These are phyloP conservation scores for Pelodytes ibericus DNA, from an alignment of 2,797 vertebrate species.

Conservation along the genomic window DNA sequence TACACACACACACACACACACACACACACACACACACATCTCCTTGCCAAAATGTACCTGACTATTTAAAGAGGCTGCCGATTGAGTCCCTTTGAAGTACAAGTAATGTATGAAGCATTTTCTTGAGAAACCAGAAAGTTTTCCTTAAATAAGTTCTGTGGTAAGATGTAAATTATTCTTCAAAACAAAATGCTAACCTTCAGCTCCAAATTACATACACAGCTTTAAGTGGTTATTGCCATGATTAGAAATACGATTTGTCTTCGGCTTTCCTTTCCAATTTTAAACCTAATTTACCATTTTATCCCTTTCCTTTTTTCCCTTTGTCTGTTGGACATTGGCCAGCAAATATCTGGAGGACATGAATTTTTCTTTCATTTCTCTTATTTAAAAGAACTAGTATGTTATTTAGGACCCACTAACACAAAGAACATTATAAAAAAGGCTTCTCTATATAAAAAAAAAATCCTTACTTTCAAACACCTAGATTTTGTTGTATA, in stretches of 20 bases:
- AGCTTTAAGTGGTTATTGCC: not conserved
- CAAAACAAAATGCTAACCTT: constrained; percentile 17
- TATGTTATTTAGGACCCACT: not conserved
- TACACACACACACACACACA: no score
- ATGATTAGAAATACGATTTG: constrained; percentile 3
- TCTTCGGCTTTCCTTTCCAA: not conserved
- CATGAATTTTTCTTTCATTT: no score
- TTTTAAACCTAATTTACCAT: not conserved
- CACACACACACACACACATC: no score
- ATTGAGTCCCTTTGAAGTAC: not conserved
- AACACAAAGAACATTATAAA: no score
- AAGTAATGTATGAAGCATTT: not conserved
- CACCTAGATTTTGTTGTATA: no score
- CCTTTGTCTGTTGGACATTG: no score
- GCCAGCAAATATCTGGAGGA: no score
- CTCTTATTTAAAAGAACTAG: not conserved
- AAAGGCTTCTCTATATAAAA: no score
- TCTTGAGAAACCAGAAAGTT: not conserved
- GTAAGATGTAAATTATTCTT: constrained; percentile 9
- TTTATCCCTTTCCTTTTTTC: not conserved
- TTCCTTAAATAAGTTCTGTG: constrained; percentile 12
- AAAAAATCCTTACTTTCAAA: no score
- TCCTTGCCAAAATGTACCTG: not conserved
- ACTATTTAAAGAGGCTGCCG: constrained; percentile 1
- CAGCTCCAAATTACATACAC: constrained; percentile 2